phyloP scores from a whole-genome alignment of 2,113 vertebrate genomes.

The Leptosomus discolor region DNA sequence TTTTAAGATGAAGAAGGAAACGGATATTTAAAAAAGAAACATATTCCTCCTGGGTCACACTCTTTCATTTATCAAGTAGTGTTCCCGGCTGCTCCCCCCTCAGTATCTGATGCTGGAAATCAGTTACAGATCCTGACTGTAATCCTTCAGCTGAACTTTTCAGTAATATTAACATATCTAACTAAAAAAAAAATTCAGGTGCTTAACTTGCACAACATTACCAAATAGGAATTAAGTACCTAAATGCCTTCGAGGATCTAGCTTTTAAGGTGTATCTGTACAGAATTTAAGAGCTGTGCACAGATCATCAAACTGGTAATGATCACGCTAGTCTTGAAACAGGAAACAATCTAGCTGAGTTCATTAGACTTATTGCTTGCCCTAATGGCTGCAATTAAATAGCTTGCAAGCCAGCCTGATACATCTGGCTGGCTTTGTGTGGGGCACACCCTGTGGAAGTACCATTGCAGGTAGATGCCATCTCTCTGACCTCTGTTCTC shows the following conservation, averaged over 20 bases:
- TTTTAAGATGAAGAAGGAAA: constrained; percentile 29
- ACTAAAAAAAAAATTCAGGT: neutral
- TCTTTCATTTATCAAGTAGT: neutral
- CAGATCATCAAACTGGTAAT: neutral
- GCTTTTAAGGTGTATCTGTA: neutral
- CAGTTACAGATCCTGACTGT: neutral
- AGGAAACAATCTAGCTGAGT: neutral
- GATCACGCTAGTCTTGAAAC: neutral
- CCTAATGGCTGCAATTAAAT: neutral
- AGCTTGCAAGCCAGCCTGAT: neutral
- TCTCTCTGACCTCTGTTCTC: neutral
- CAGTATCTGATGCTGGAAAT: neutral
- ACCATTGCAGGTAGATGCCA: neutral
- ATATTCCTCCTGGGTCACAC: constrained; percentile 3
- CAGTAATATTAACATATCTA: neutral
- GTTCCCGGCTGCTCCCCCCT: neutral
- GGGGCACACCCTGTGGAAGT: neutral
- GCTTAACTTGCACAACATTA: neutral
- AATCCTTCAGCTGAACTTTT: neutral
- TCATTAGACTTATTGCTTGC: neutral
- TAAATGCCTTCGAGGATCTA: neutral
- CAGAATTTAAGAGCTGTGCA: neutral
- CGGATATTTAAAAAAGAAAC: constrained; percentile 33
- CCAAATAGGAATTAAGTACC: neutral
- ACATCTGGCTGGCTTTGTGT: neutral